Percentiles rank a stretch among this genome's conserved stretches.
phyloP scores from a whole-genome alignment of 2,888 invertebrate genomes.

The Catocala sponsa region DNA sequence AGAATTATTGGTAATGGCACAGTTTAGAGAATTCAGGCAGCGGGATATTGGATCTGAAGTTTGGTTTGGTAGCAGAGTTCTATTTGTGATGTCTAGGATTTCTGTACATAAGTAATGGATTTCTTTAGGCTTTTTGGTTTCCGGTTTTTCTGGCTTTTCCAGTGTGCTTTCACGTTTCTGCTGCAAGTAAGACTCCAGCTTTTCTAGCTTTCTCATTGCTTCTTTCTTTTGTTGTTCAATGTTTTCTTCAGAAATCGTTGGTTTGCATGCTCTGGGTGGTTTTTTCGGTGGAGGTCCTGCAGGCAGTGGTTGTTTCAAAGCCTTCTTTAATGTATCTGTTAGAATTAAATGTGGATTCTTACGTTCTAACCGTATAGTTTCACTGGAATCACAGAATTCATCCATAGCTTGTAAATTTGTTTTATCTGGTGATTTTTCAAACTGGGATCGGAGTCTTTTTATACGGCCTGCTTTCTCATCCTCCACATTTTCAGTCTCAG shows the following conservation, averaged over 20 bases:
- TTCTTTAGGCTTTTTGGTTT: constrained; percentile 73
- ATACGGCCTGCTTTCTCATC: constrained; percentile 73
- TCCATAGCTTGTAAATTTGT: constrained; percentile 73
- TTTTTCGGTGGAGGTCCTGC: constrained; percentile 92
- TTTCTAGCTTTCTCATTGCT: constrained; percentile 90
- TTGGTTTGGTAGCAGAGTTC: constrained; percentile 66
- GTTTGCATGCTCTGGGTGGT: constrained; percentile 90
- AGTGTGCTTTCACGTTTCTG: constrained; percentile 75
- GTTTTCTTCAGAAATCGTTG: constrained; percentile 61
- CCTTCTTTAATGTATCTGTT: constrained; percentile 90
- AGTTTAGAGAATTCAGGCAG: constrained; percentile 81
- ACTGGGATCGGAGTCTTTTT: constrained; percentile 58
- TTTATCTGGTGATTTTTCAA: constrained; percentile 49
- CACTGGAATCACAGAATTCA: constrained; percentile 74
- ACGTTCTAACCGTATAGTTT: constrained; percentile 77
- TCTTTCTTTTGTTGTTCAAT: constrained; percentile 77
- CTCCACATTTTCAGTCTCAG: constrained; percentile 82
- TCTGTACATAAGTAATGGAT: constrained; percentile 85
- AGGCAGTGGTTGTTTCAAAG: constrained; percentile 90
- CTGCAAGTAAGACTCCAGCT: constrained; percentile 82
- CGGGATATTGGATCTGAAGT: constrained; percentile 69
- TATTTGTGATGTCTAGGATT: constrained; percentile 77
- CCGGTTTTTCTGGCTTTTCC: constrained; percentile 46
- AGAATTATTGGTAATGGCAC: constrained; percentile 72
- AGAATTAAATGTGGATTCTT: constrained; percentile 80